Percentiles rank a stretch among this genome's conserved stretches.
Evolutionary conservation across 2,113 vertebrate species (phyloP).

Genomic region (Hemichromis elongatus): DNA sequence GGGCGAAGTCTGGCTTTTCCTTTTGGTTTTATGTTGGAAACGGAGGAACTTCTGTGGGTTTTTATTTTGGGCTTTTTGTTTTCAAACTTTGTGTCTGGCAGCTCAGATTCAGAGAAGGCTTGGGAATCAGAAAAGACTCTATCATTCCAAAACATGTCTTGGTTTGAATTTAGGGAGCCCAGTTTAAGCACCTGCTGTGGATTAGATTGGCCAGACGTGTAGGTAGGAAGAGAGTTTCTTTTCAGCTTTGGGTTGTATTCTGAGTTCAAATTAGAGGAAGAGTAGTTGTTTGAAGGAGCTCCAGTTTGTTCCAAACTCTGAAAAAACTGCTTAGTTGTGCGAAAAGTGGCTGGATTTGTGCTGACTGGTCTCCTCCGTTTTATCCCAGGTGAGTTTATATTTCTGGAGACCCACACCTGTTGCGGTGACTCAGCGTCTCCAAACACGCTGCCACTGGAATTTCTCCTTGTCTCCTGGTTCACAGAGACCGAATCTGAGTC

Average conservation of each 20-base stretch:
- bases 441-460: slow-evolving; percentile 1
- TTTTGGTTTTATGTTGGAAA: slow-evolving; percentile 19
- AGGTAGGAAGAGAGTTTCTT: slow-evolving; percentile 1
- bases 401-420: slow-evolving; percentile 22
- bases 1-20: neutral
- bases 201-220: neutral
- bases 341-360: neutral
- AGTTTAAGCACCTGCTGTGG: slow-evolving; percentile 55
- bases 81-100: neutral
- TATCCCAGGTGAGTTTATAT: slow-evolving; percentile 52
- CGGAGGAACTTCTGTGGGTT: slow-evolving; percentile 58
- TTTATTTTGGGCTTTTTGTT: slow-evolving; percentile 33
- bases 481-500: neutral
- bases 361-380: slow-evolving; percentile 37
- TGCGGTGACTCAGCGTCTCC: slow-evolving; percentile 1
- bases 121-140: slow-evolving; percentile 25
- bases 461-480: neutral
- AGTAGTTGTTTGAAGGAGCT: neutral
- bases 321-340: neutral
- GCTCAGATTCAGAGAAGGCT: slow-evolving; percentile 53
- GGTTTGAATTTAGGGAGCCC: slow-evolving; percentile 44
- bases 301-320: neutral
- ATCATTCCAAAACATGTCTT: slow-evolving; percentile 32
- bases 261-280: slow-evolving; percentile 47
- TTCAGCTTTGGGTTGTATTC: slow-evolving; percentile 1